Percentiles rank a stretch among this genome's conserved stretches.
Evolutionary conservation across 2,113 vertebrate species (phyloP).

Genomic region (Gymnocephalus cernua): DNA sequence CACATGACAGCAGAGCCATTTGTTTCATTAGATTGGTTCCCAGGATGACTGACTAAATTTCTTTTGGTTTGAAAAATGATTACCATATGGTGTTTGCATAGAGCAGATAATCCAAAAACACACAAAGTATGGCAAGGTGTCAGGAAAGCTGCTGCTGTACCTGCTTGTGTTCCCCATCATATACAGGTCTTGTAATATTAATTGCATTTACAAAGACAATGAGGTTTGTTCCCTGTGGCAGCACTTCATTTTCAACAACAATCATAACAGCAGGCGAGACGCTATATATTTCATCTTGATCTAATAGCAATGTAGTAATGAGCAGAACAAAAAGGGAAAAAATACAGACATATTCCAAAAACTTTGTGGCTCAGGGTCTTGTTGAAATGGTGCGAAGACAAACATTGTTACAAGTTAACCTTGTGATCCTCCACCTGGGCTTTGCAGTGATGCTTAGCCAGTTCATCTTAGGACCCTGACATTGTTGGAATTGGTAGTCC

Average conservation of each 20-base stretch:
- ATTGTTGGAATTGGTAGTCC: slow-evolving; percentile 12
- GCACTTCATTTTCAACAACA: slow-evolving; percentile 18
- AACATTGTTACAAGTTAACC: neutral
- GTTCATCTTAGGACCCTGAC: slow-evolving; percentile 19
- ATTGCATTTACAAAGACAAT: slow-evolving; percentile 46
- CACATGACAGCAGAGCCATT: slow-evolving; percentile 54
- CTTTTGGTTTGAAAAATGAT: slow-evolving; percentile 41
- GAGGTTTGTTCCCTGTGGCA: slow-evolving; percentile 1
- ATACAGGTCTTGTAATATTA: slow-evolving; percentile 39
- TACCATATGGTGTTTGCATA: slow-evolving; percentile 67
- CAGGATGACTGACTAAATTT: slow-evolving; percentile 38
- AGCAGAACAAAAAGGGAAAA: neutral
- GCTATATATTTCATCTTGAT: slow-evolving; percentile 13
- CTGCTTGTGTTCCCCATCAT: slow-evolving; percentile 23
- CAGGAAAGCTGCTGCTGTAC: slow-evolving; percentile 21
- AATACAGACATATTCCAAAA: neutral
- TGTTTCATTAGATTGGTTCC: slow-evolving; percentile 63
- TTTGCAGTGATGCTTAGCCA: slow-evolving; percentile 10
- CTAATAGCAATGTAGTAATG: slow-evolving; percentile 4
- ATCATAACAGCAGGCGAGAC: slow-evolving; percentile 30
- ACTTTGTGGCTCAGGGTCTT: neutral
- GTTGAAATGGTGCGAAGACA: neutral
- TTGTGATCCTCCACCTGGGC: neutral
- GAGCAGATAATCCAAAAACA: slow-evolving; percentile 47
- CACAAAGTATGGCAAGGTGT: slow-evolving; percentile 31